These are phyloP conservation scores for Pantala flavescens DNA, from an alignment of 1,140 invertebrate genomes.

Conservation along the genomic window DNA sequence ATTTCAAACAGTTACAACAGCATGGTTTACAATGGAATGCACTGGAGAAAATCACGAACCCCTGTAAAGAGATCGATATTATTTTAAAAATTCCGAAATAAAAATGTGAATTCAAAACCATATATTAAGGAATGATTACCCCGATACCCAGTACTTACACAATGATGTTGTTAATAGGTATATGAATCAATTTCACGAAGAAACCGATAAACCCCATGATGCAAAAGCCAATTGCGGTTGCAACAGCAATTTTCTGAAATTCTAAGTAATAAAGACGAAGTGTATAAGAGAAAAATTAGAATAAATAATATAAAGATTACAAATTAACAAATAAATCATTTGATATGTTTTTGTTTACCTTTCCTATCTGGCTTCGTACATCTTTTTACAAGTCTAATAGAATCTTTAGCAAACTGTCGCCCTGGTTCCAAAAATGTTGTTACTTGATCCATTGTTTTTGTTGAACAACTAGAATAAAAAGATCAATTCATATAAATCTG, in stretches of 20 bases:
- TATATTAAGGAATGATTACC: too few relatives aligned
- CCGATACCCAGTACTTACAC: slow-evolving; percentile 49
- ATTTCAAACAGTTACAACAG: too few relatives aligned
- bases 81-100: too few relatives aligned
- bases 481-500: neutral
- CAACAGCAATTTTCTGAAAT: slow-evolving; percentile 99
- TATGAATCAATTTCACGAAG: slow-evolving; percentile 99
- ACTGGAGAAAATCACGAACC: too few relatives aligned
- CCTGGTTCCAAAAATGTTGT: slow-evolving; percentile 89
- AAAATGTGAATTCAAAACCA: too few relatives aligned
- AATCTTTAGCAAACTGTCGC: slow-evolving; percentile 95
- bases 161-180: slow-evolving; percentile 99
- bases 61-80: too few relatives aligned
- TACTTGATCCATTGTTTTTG: slow-evolving; percentile 83
- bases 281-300: neutral
- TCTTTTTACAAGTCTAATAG: slow-evolving; percentile 91
- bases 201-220: slow-evolving; percentile 99
- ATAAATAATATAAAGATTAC: neutral
- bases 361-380: slow-evolving; percentile 99
- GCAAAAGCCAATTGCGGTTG: slow-evolving; percentile 98
- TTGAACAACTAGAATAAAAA: neutral
- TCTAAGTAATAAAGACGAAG: slow-evolving; percentile 54
- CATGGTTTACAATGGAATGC: too few relatives aligned
- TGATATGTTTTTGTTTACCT: slow-evolving; percentile 49
- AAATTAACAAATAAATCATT: slow-evolving; percentile 17